These are phyloP conservation scores for Botrylloides violaceus DNA, from an alignment of 23 tunicate genomes.

Conservation along the genomic window DNA sequence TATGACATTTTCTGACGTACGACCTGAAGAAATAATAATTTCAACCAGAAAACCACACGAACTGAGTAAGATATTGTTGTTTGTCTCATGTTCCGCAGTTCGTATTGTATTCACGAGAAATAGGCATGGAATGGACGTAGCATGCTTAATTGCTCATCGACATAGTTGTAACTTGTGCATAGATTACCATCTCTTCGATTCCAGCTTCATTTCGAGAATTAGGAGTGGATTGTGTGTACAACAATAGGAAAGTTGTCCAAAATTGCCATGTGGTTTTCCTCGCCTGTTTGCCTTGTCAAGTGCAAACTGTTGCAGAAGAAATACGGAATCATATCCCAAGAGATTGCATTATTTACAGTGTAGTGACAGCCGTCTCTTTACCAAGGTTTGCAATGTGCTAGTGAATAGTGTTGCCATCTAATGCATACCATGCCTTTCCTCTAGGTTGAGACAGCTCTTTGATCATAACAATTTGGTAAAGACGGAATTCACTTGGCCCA, in stretches of 20 bases:
- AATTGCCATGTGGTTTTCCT: constrained; percentile 53
- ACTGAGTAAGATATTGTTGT: constrained; percentile 35
- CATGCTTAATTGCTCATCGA: no score
- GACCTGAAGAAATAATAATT: constrained; percentile 57
- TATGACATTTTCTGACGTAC: constrained; percentile 46
- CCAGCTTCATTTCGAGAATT: constrained; percentile 52
- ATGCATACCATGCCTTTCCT: no score
- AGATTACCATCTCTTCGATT: no score
- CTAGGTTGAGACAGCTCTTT: constrained; percentile 48
- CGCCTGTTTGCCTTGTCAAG: constrained; percentile 55
- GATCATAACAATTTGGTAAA: constrained; percentile 48
- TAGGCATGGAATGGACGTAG: no score
- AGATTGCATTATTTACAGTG: constrained; percentile 46
- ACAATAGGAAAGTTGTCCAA: constrained; percentile 49
- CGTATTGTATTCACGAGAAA: no score
- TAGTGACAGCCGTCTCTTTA: constrained; percentile 54
- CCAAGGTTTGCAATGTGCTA: no score
- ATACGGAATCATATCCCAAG: constrained; percentile 34
- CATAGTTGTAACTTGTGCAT: no score
- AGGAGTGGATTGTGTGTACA: constrained; percentile 59
- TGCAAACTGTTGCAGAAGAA: constrained; percentile 42
- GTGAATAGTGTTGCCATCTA: no score
- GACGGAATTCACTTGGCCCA: constrained; percentile 77
- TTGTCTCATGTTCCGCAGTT: no score
- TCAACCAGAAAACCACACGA: constrained; percentile 68